Evolutionary conservation across 64 coral and sea anemone species (phyloP), one percentile per base, ranked within the genome.

Genomic region (Montipora cactus): DNA sequence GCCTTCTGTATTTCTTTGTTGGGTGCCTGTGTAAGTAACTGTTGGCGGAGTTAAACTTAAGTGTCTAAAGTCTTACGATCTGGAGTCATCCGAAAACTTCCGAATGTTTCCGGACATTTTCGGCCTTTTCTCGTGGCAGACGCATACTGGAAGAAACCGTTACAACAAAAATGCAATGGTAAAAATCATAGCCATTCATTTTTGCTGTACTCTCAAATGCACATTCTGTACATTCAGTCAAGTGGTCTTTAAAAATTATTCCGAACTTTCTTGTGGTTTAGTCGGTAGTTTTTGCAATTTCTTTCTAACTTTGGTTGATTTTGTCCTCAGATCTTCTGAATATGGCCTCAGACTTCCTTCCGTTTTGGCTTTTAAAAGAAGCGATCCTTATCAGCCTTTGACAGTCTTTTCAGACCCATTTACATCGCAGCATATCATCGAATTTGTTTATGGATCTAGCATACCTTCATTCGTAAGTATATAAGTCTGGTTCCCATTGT

Each of bases 11-110:
- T 88, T 88, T 57, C 84, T 93, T 47, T 66, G 66, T 66, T 93
- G 92, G 92, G 88, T 93, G 92, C 51, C 92, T 20, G 61, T 88
- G 92, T 89, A 61, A 89, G 87, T 89, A 88, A 81, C 79, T 81
- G 23, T 64, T 81, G 19, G 23, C 45, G 16, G 19, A 58, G 49
- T 14, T 57, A 81, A 18, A 1, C 22, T 1, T 15, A 8, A 15
- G 47, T 81, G 23, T 19, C 1, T 37, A 37, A 37, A 1, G 55
- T 18, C 45, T 15, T 78, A 3, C 47, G 80, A 55, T 57, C 49
- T 7, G 28, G 20, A 64, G 11, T 8, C 52, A 83, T 20, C 52
- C 53, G 61, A 83, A 83, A 23, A 21, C 21, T 11, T 71, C 18
- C 68, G 37, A 37, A 37, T 37, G 37, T 37, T 37, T 37, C 37